Evolutionary conservation across 2,888 invertebrate genomes (phyloP).

Genomic region (Drosophila lacicola): DNA sequence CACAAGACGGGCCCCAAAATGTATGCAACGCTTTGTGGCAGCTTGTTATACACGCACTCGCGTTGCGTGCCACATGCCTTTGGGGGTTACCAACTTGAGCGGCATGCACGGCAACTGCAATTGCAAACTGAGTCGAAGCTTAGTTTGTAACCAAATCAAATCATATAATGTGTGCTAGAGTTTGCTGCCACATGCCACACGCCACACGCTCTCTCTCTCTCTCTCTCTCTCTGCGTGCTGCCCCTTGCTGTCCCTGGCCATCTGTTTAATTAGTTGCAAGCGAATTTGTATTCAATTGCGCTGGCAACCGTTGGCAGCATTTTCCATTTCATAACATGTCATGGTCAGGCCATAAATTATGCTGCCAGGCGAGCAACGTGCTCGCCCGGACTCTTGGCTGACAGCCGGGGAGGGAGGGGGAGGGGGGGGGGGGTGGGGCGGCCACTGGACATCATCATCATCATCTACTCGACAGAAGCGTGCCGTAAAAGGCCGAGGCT

Average conservation of each 20-base stretch:
- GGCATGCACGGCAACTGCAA: constrained; percentile 18
- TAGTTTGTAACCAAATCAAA: constrained; percentile 21
- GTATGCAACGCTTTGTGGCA: constrained; percentile 62
- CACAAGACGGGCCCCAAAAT: constrained; percentile 14
- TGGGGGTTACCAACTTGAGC: not conserved
- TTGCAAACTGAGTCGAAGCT: constrained; percentile 4
- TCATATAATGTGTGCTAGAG: constrained; percentile 1
- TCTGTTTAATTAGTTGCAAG: constrained; percentile 73
- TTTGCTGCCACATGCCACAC: not conserved
- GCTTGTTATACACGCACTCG: constrained; percentile 21
- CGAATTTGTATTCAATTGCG: constrained; percentile 76
- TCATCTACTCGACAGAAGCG: not conserved
- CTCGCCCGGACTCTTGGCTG: not conserved
- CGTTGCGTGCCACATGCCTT: constrained; percentile 29
- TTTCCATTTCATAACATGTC: constrained; percentile 55
- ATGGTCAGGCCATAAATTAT: constrained; percentile 72
- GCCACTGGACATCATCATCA: not conserved
- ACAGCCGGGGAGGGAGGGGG: no score
- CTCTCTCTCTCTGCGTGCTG: not conserved
- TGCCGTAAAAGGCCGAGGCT: constrained; percentile 23
- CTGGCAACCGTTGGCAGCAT: constrained; percentile 8
- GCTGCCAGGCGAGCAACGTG: constrained; percentile 53
- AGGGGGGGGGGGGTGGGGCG: not conserved
- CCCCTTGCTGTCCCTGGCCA: constrained; percentile 20
- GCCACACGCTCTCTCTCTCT: not conserved